These are phyloP conservation scores for Lophochroa leadbeateri DNA, from an alignment of 2,113 vertebrate species.

Conservation along the genomic window DNA sequence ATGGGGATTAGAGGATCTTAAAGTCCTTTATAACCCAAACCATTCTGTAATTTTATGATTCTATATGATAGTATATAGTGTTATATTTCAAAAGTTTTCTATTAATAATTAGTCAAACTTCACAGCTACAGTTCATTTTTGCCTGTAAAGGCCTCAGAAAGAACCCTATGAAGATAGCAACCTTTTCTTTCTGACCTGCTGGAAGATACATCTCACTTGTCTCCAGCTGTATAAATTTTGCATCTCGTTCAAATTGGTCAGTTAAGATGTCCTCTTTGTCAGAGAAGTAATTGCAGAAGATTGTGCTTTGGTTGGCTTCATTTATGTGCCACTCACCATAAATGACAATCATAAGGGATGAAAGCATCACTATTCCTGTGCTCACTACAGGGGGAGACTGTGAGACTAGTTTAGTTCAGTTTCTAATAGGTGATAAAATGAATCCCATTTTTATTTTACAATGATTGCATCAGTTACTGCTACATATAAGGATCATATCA, in stretches of 20 bases:
- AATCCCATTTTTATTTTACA: not conserved
- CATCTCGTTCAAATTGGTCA: not conserved
- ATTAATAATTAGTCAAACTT: not conserved
- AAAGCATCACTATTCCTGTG: too few relatives aligned
- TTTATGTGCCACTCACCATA: too few relatives aligned
- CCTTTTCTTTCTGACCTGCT: not conserved
- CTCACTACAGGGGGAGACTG: too few relatives aligned
- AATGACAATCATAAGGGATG: too few relatives aligned
- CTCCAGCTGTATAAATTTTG: not conserved
- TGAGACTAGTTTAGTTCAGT: too few relatives aligned
- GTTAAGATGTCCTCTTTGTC: too few relatives aligned
- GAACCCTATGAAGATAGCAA: not conserved
- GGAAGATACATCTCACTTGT: not conserved
- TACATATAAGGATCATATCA: not conserved
- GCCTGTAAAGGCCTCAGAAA: not conserved
- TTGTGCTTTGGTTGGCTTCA: too few relatives aligned
- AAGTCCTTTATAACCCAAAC: not conserved
- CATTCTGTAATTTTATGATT: not conserved
- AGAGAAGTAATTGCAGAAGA: too few relatives aligned
- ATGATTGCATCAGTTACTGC: not conserved
- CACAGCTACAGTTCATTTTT: not conserved
- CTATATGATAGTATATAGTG: rapidly evolving
- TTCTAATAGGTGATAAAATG: not conserved
- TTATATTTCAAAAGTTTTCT: not conserved
- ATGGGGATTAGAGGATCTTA: not conserved